Evolutionary conservation across 2,797 vertebrate genomes (phyloP), one percentile per base, ranked within the genome.

Genomic region (Sebastes elongatus): DNA sequence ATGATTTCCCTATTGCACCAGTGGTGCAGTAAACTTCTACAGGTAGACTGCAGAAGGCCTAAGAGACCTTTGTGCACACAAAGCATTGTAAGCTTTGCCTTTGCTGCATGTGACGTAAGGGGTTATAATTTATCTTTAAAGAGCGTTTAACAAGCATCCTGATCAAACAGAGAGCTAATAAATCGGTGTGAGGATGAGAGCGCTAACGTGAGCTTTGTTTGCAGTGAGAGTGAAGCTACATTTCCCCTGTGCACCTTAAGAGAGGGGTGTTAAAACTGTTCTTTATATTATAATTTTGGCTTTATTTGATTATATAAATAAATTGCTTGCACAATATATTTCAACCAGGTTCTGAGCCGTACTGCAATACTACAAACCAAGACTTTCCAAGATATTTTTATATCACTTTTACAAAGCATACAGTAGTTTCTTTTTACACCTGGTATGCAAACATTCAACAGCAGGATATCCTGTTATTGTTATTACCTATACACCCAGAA

Each of bases 81-180:
- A 65, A 74, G 56, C 82, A 70, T 14, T 79, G 33, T 52, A 53
- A 38, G 32, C 55, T 55, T 49, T 71, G 27, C 56, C 25, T 71
- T 76, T 75, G 38, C 73, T 53, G 55, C 33, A 57, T 75, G 70
- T 78, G 75, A 79, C 5, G 3, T 61, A 65, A 56, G 56, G 27
- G 53, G n/a, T 59, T 70, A 11, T 65, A 73, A 38, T 68, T 79
- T 63, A 71, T 73, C 27, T 61, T 62, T 70, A 64, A 64, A 55
- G 46, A 79, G 28, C 61, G 61, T 80, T 82, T 80, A 68, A 83
- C 62, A 83, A 35, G 69, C 52, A 64, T 69, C 22, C 71, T 56
- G 57, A 77, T 80, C 65, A 82, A 84, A 82, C 53, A 78, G 68
- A 60, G 57, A 71, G 57, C 72, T 60, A 46, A 75, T 80, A 73